Percentiles rank a stretch among this genome's conserved stretches.
phyloP scores from a whole-genome alignment of 2,888 invertebrate genomes.

The Lumbricus terrestris region DNA sequence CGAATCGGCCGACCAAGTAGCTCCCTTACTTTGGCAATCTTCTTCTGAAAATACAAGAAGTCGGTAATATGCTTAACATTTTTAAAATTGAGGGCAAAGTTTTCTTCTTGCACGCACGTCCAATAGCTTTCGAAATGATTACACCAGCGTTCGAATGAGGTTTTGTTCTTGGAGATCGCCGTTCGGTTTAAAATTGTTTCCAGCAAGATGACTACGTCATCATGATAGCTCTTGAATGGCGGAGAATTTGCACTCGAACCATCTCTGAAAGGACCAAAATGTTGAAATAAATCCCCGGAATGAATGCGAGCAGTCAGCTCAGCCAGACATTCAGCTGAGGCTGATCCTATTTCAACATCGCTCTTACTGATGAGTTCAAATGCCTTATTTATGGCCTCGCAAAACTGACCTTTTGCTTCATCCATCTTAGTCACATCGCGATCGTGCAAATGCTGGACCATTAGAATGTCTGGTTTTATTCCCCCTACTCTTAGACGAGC shows the following conservation, averaged over 20 bases:
- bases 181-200: too few relatives aligned
- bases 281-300: too few relatives aligned
- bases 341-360: background rate
- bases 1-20: background rate
- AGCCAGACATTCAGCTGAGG: background rate
- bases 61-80: background rate
- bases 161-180: background rate
- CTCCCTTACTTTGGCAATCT: background rate
- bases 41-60: background rate
- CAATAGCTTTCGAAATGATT: conserved; percentile 4
- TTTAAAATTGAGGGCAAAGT: background rate
- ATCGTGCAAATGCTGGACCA: conserved; percentile 3
- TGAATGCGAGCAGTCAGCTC: too few relatives aligned
- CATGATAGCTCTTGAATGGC: too few relatives aligned
- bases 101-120: background rate
- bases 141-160: background rate
- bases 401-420: background rate
- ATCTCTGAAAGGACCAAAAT: too few relatives aligned
- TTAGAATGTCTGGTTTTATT: background rate
- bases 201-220: background rate
- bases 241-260: too few relatives aligned
- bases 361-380: background rate
- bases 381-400: too few relatives aligned
- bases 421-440: background rate
- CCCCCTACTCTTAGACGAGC: background rate